Evolutionary conservation across 2,888 invertebrate genomes (phyloP), one percentile per base, ranked within the genome.

Genomic region (Zhuqinia jingwanae): DNA sequence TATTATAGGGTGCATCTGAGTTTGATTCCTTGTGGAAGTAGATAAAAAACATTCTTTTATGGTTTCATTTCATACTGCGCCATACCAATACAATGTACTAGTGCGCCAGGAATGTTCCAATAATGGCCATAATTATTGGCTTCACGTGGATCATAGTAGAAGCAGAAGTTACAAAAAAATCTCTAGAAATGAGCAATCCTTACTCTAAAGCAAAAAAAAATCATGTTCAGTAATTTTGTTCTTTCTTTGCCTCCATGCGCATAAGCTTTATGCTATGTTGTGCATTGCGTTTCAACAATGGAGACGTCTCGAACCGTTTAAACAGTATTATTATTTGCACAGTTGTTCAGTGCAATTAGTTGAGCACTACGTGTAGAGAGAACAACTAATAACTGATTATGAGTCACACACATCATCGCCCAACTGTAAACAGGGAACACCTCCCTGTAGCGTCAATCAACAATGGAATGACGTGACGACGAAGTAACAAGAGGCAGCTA

Each of bases 371-470:
- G 36, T 8, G 36, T 68, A 45, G 0, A 17, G 47, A 8, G 25
- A 45, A 68, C 45, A 45, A 68, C 45, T 65, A 45, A 45, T 45
- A 68, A 75, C 58, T 60, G 82, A 83, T 82, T 50, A 75, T 77
- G 84, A 84, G 68, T 84, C 84, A 84, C 84, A 78, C 47, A 84
- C 84, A 78, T 27, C 47, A 84, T 50, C 78, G 84, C 84, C 58
- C 84, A 84, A 84, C 84, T 78, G 84, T 84, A 70, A 83, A 83
- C 47, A 78, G 58, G 47, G 25, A 77, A 45, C 84, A 30, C 68
- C 84, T 84, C 78, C 63, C 68, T 68, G 42, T 36, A 8, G 36
- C 42, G 82, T 70, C 73, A 42, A 42, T 42, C 70, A 58, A 68
- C 65, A 45, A 50, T 77, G 45, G 58, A n/a, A 76, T 22, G 58